phyloP scores from a whole-genome alignment of 2,113 vertebrate genomes.

The Pluvianellus socialis region DNA sequence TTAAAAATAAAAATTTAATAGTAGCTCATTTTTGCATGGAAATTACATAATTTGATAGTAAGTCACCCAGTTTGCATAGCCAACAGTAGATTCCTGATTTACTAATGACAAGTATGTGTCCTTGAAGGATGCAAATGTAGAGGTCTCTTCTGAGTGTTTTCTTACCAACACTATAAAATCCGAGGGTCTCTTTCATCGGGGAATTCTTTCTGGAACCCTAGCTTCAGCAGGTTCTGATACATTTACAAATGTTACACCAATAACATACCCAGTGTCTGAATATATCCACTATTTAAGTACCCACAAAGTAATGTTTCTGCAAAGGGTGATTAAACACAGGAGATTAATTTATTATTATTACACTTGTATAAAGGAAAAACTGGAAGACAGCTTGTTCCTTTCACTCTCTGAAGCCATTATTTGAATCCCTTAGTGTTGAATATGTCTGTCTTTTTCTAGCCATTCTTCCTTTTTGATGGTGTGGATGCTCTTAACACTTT shows the following conservation, averaged over 20 bases:
- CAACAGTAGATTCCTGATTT: background rate
- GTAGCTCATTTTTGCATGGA: background rate
- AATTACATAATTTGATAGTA: background rate
- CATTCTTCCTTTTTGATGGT: background rate
- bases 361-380: background rate
- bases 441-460: background rate
- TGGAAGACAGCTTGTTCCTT: background rate
- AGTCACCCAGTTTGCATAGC: background rate
- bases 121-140: background rate
- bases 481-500: background rate
- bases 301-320: conserved; percentile 33
- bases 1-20: background rate
- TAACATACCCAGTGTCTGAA: background rate
- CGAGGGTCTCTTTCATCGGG: background rate
- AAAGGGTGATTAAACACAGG: background rate
- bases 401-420: background rate
- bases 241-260: background rate
- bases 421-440: background rate
- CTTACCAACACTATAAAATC: background rate
- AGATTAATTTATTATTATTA: conserved; percentile 7
- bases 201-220: background rate
- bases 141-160: background rate
- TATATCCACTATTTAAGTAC: background rate
- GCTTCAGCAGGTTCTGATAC: background rate
- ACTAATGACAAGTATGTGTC: background rate